Evolutionary conservation across 2,888 invertebrate genomes (phyloP).

Genomic region (Ganaspis brasiliensis): DNA sequence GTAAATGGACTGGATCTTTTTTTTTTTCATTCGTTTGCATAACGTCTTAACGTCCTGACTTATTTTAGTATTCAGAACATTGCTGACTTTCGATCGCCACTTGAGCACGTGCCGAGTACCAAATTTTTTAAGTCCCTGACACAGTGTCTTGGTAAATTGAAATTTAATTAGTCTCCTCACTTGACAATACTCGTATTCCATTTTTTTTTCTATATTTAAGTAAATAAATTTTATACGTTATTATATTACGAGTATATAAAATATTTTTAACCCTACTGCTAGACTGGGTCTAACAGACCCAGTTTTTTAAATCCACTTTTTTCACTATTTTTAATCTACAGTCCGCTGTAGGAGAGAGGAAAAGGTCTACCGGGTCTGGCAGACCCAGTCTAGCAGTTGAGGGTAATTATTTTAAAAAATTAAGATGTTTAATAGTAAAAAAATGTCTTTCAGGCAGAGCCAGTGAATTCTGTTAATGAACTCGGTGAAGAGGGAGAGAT

Average conservation of each 20-base stretch:
- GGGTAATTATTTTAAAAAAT: too few relatives aligned
- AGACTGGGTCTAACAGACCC: too few relatives aligned
- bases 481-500: conserved; percentile 75
- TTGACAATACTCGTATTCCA: not conserved
- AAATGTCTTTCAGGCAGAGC: conserved; percentile 56
- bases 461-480: conserved; percentile 75
- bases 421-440: not conserved
- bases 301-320: too few relatives aligned
- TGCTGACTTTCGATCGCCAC: conserved; percentile 74
- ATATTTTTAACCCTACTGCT: too few relatives aligned
- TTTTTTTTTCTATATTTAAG: not conserved
- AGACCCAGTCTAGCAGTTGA: too few relatives aligned
- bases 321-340: too few relatives aligned
- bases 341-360: too few relatives aligned
- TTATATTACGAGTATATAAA: too few relatives aligned
- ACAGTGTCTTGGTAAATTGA: conserved; percentile 55
- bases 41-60: conserved; percentile 11
- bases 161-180: not conserved
- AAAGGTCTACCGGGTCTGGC: too few relatives aligned
- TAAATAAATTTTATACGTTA: too few relatives aligned
- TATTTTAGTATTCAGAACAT: conserved; percentile 65
- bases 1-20: conserved; percentile 59
- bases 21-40: conserved; percentile 39
- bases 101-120: conserved; percentile 65
- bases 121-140: conserved; percentile 68